phyloP scores from a whole-genome alignment of 2,888 invertebrate species.

The Perizoma flavofasciatum region DNA sequence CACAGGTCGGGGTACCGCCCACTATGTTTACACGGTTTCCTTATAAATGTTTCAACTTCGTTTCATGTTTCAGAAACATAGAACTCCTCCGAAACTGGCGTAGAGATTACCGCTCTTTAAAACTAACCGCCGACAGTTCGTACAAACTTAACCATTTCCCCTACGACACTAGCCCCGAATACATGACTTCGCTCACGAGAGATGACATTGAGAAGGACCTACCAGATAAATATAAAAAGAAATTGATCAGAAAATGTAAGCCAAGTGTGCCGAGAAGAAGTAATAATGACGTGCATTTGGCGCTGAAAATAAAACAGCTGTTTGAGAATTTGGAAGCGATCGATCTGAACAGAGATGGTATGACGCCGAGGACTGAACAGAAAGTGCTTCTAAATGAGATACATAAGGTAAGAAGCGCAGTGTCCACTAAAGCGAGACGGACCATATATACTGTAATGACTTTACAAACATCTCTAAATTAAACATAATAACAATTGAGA shows the following conservation, averaged over 20 bases:
- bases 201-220: slow-evolving; percentile 76
- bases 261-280: slow-evolving; percentile 64
- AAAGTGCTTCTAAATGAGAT: slow-evolving; percentile 82
- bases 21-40: no score
- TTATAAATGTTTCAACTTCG: background rate
- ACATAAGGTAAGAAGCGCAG: slow-evolving; percentile 72
- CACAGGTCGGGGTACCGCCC: no score
- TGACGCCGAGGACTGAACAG: slow-evolving; percentile 82
- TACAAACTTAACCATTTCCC: slow-evolving; percentile 64
- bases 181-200: slow-evolving; percentile 77
- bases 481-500: no score
- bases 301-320: slow-evolving; percentile 72
- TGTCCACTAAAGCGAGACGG: background rate
- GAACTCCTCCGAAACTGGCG: slow-evolving; percentile 83
- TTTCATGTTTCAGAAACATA: slow-evolving; percentile 54
- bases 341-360: slow-evolving; percentile 62
- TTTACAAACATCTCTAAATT: no score
- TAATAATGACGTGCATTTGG: slow-evolving; percentile 66
- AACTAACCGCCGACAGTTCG: slow-evolving; percentile 45
- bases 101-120: slow-evolving; percentile 58
- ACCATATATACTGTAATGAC: background rate
- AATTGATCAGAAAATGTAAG: slow-evolving; percentile 54
- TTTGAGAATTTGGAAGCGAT: slow-evolving; percentile 74
- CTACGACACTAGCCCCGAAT: slow-evolving; percentile 84
- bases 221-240: slow-evolving; percentile 71